Evolutionary conservation across 2,113 vertebrate genomes (phyloP).

Genomic region (Beaufortia kweichowensis): DNA sequence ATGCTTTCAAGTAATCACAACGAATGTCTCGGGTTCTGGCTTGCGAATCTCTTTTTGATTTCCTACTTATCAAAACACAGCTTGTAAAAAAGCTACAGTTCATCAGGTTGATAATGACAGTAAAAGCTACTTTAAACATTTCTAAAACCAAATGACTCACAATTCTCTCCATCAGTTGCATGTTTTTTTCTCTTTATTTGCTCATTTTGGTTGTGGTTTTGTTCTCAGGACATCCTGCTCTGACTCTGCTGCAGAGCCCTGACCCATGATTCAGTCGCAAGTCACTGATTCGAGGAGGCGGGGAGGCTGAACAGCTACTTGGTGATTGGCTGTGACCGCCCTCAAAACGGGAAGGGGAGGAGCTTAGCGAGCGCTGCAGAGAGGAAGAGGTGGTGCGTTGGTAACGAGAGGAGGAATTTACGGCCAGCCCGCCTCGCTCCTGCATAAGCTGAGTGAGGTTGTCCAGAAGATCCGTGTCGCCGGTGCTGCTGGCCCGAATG

Average conservation of each 20-base stretch:
- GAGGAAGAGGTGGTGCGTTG: slow-evolving; percentile 83
- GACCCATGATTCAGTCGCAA: slow-evolving; percentile 76
- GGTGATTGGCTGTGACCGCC: slow-evolving; percentile 89
- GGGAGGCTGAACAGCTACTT: slow-evolving; percentile 87
- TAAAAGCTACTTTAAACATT: slow-evolving; percentile 25
- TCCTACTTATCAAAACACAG: background rate
- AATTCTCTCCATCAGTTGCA: background rate
- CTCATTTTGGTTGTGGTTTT: slow-evolving; percentile 87
- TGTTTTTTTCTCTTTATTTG: slow-evolving; percentile 78
- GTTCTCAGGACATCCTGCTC: slow-evolving; percentile 73
- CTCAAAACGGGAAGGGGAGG: slow-evolving; percentile 89
- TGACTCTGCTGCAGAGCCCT: slow-evolving; percentile 71
- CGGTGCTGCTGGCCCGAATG: slow-evolving; percentile 92
- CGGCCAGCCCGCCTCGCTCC: slow-evolving; percentile 84
- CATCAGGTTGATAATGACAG: background rate
- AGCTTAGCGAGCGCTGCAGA: slow-evolving; percentile 92
- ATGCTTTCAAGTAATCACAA: slow-evolving; percentile 48
- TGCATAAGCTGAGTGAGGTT: slow-evolving; percentile 95
- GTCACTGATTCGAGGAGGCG: slow-evolving; percentile 84
- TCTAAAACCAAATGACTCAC: slow-evolving; percentile 11
- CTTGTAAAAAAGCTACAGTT: slow-evolving; percentile 33
- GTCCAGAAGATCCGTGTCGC: slow-evolving; percentile 92
- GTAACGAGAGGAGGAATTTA: slow-evolving; percentile 81
- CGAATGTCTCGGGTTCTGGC: slow-evolving; percentile 23
- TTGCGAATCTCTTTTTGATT: background rate